Evolutionary conservation across 2,888 invertebrate species (phyloP), one percentile per base, ranked within the genome.

Genomic region (Busseola fusca): DNA sequence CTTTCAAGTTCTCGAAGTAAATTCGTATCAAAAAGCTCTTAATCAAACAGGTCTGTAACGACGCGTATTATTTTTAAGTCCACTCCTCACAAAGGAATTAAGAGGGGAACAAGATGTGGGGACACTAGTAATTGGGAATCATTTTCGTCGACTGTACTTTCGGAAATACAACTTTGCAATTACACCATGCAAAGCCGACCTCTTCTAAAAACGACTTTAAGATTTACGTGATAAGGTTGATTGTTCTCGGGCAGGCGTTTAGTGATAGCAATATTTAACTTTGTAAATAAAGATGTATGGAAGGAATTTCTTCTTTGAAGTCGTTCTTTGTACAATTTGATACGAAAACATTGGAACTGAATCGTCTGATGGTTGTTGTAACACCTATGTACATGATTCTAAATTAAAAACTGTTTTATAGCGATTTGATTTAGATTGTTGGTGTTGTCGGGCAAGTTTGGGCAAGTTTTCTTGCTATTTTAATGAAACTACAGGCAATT

Each of bases 61-160:
- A 58, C 74, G 56, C 75, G 74, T 83, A 78, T 82, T 85, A 82
- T 84, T 84, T 87, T 80, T 85, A 86, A 87, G 86, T 85, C 83
- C 70, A 45, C 74, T 67, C 70, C 69, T 84, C 73, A 81, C 86
- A 87, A 87, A 89, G 80, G 84, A 85, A 88, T 87, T 85, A 87
- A 80, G 74, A 72, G 59, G 62, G 81, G 76, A 69, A 72, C 69
- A 82, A 86, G 83, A 81, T 78, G 81, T 74, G 77, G 72, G 73
- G 82, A 84, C 80, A 78, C 71, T 82, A 82, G 82, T 87, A 87
- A 89, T 88, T 87, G 84, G 84, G 82, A 86, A 87, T 87, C 84
- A 85, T 86, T 87, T 85, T 81, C 80, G 82, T 71, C 72, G 83
- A 74, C 75, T 72, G 74, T 86, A 79, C 82, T 68, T 76, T 76